Conservation (phyloP, 2,888 invertebrate species). For the Phasia obesa region DNA sequence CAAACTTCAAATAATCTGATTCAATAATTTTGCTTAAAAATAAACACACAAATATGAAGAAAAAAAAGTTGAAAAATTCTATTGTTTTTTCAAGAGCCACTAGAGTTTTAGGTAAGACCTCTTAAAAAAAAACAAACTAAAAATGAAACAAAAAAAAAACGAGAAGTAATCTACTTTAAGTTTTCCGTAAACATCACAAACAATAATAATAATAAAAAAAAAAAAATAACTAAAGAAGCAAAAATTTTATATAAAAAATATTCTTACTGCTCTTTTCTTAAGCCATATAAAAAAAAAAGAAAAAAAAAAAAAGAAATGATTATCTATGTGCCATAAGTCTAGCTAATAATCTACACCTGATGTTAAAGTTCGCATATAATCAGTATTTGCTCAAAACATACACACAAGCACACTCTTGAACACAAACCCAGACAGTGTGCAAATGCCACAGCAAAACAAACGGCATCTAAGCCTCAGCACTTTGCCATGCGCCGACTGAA, state of each 20-base stretch:
- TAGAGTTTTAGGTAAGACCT: slow-evolving; percentile 63
- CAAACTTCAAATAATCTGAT: slow-evolving; percentile 59
- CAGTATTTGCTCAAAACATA: slow-evolving; percentile 64
- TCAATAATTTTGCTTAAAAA: slow-evolving; percentile 42
- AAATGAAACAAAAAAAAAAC: neutral
- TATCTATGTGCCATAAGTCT: slow-evolving; percentile 70
- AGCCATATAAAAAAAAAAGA: slow-evolving; percentile 7
- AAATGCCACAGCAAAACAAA: slow-evolving; percentile 17
- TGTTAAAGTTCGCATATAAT: slow-evolving; percentile 71
- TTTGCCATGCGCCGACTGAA: slow-evolving; percentile 38
- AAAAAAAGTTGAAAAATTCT: neutral
- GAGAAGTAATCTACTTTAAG: slow-evolving; percentile 66
- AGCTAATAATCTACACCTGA: slow-evolving; percentile 71
- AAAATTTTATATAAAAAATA: slow-evolving; percentile 14
- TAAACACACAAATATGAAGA: neutral
- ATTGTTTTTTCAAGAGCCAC: slow-evolving; percentile 62
- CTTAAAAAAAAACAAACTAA: slow-evolving; percentile 36
- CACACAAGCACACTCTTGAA: neutral
- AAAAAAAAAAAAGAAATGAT: slow-evolving; percentile 39
- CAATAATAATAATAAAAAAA: slow-evolving; percentile 27
- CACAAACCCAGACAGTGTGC: neutral
- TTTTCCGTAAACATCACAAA: slow-evolving; percentile 59
- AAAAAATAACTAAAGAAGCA: slow-evolving; percentile 22
- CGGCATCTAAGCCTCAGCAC: slow-evolving; percentile 48
- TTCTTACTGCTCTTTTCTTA: slow-evolving; percentile 44